A percentile compares a stretch with the other conserved stretches of the same genome.
Conservation (phyloP, 2,888 invertebrate species). For the Meloe dianella region DNA sequence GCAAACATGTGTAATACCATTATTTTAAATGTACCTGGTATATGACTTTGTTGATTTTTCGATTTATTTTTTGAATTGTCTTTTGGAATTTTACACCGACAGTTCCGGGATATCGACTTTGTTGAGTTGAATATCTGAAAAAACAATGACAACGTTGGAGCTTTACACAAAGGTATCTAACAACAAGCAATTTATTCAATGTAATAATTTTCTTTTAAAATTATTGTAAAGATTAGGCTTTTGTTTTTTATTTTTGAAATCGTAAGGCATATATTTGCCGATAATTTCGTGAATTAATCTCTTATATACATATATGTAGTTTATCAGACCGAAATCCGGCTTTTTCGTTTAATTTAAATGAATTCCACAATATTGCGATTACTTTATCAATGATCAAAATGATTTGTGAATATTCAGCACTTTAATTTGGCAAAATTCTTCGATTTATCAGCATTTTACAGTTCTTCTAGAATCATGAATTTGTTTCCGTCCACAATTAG, state of each 20-base stretch:
- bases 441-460: not conserved
- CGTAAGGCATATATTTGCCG: constrained; percentile 63
- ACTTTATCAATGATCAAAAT: no score
- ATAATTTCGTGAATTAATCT: constrained; percentile 81
- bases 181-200: not conserved
- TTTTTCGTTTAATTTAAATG: constrained; percentile 61
- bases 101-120: no score
- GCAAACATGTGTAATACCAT: not conserved
- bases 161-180: constrained; percentile 55
- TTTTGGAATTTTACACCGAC: not conserved
- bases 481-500: not conserved
- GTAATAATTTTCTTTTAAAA: not conserved
- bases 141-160: constrained; percentile 52
- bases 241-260: constrained; percentile 60
- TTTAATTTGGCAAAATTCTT: no score
- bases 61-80: not conserved
- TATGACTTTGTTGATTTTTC: not conserved
- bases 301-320: no score
- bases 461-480: not conserved
- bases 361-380: no score
- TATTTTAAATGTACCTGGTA: not conserved
- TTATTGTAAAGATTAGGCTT: not conserved
- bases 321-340: constrained; percentile 97
- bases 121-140: no score
- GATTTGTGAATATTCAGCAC: no score